phyloP scores from a whole-genome alignment of 2,888 invertebrate genomes.

The Yponomeuta cagnagella region DNA sequence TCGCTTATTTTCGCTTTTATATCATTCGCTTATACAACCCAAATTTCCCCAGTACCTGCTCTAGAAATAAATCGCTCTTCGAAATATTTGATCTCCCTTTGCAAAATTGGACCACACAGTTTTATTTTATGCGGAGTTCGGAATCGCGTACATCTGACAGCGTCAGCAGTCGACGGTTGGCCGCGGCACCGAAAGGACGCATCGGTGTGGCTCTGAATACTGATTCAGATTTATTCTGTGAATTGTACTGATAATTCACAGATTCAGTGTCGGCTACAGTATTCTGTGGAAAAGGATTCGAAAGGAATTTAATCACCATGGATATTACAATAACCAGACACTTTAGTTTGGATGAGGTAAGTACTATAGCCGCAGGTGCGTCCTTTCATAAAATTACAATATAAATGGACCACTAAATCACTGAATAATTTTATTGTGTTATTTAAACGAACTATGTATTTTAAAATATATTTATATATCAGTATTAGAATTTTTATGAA shows the following conservation, averaged over 20 bases:
- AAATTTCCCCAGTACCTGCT: not conserved
- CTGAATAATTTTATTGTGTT: too few relatives aligned
- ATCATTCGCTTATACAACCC: too few relatives aligned
- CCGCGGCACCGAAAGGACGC: slow-evolving; percentile 32
- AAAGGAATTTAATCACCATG: slow-evolving; percentile 32
- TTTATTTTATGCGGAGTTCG: not conserved
- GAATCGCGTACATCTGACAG: not conserved
- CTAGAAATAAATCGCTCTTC: not conserved
- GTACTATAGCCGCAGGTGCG: slow-evolving; percentile 20
- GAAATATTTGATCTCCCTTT: not conserved
- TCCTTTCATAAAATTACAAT: too few relatives aligned
- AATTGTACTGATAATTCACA: too few relatives aligned
- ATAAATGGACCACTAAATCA: too few relatives aligned
- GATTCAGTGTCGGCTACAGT: not conserved
- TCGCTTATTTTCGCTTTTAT: too few relatives aligned
- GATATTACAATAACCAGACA: slow-evolving; percentile 67
- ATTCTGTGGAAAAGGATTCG: not conserved
- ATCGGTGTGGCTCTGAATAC: not conserved
- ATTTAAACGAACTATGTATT: too few relatives aligned
- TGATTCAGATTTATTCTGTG: too few relatives aligned
- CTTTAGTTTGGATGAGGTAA: slow-evolving; percentile 70
- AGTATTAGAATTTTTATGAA: too few relatives aligned
- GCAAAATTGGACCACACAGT: not conserved
- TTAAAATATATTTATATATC: too few relatives aligned
- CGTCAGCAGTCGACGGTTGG: slow-evolving; percentile 39